Conservation (phyloP, 53 echinoderm and acorn worm species). For the Paelopatides confundens region DNA sequence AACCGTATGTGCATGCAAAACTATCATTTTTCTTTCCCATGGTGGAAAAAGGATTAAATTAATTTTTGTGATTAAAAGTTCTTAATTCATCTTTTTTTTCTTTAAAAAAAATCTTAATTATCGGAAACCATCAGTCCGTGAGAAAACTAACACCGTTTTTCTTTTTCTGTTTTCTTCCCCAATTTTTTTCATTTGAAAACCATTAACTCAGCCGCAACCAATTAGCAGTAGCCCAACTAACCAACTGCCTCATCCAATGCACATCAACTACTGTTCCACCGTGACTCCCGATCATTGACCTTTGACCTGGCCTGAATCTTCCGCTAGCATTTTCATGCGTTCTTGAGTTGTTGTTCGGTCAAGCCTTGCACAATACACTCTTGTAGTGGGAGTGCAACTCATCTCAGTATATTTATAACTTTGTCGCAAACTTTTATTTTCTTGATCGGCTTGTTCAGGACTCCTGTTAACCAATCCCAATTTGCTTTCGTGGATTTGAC, state of each 20-base stretch:
- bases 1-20: constrained; percentile 32
- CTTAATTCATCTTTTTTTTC: constrained; percentile 5
- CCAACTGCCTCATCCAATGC: constrained; percentile 54
- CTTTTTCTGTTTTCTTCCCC: constrained; percentile 63
- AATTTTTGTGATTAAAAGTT: not conserved
- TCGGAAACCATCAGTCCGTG: not conserved
- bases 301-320: constrained; percentile 48
- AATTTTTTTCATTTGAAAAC: constrained; percentile 38
- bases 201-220: constrained; percentile 67
- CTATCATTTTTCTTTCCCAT: not conserved
- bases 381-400: constrained; percentile 38
- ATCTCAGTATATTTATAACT: constrained; percentile 21
- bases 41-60: constrained; percentile 3
- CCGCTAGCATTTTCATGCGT: constrained; percentile 53
- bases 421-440: no score
- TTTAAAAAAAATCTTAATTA: not conserved
- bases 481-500: no score
- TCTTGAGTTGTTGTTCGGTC: constrained; percentile 49
- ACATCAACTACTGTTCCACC: constrained; percentile 52
- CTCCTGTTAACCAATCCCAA: no score
- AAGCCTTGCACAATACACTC: constrained; percentile 30
- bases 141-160: constrained; percentile 65
- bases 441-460: no score
- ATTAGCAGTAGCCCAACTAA: constrained; percentile 55
- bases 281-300: constrained; percentile 31